These are phyloP conservation scores for Nebria salina DNA, from an alignment of 2,888 invertebrate species.

Conservation along the genomic window DNA sequence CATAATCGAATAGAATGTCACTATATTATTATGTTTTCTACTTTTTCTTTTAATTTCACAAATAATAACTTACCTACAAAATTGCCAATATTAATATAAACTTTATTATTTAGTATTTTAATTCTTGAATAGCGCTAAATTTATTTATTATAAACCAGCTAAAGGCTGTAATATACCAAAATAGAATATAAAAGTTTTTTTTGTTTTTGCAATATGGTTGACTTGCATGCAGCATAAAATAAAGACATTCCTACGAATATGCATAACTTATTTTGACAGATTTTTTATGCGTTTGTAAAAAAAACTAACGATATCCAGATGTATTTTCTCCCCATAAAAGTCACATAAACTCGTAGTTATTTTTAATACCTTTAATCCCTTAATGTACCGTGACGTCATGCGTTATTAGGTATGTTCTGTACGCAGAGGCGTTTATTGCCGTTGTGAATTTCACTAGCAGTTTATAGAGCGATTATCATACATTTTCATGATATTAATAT, in stretches of 20 bases:
- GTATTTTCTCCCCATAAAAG: slow-evolving; percentile 11
- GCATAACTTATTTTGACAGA: not conserved
- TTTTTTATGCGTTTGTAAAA: not conserved
- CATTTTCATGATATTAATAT: not conserved
- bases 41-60: no score
- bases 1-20: no score
- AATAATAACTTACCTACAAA: no score
- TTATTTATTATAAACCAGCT: no score
- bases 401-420: not conserved
- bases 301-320: slow-evolving; percentile 11
- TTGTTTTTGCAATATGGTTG: not conserved
- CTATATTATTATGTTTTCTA: no score
- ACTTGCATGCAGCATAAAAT: not conserved
- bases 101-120: no score
- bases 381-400: slow-evolving; percentile 2
- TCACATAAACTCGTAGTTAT: slow-evolving; percentile 17
- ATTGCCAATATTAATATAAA: no score
- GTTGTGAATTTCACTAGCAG: not conserved
- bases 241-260: not conserved
- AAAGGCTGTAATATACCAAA: no score
- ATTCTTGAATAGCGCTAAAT: no score
- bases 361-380: slow-evolving; percentile 12
- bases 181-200: not conserved
- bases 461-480: not conserved
- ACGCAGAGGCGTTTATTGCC: not conserved